Evolutionary conservation across 2,888 invertebrate species (phyloP).

Genomic region (Athetis lepigone): DNA sequence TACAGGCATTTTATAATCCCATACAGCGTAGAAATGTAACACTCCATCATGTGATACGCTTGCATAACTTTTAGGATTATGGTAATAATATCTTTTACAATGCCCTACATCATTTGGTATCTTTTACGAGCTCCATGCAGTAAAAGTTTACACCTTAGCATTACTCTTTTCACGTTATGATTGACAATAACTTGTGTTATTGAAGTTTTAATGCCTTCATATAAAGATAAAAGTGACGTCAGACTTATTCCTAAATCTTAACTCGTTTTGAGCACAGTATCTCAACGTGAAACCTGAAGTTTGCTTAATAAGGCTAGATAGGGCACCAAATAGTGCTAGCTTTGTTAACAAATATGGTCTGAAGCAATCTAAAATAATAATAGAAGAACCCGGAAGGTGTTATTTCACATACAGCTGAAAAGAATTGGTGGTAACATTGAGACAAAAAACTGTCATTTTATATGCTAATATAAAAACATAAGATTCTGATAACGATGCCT

Average conservation of each 20-base stretch:
- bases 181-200: conserved; percentile 67
- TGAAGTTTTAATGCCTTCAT: conserved; percentile 62
- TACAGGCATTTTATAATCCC: conserved; percentile 38
- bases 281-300: neutral
- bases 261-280: neutral
- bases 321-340: neutral
- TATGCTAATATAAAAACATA: conserved; percentile 28
- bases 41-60: conserved; percentile 46
- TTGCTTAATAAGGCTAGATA: conserved; percentile 15
- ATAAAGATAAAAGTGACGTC: conserved; percentile 41
- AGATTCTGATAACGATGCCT: neutral
- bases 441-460: conserved; percentile 4
- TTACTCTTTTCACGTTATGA: conserved; percentile 58
- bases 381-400: conserved; percentile 5
- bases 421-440: neutral
- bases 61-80: conserved; percentile 54
- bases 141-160: conserved; percentile 64
- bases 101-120: conserved; percentile 35
- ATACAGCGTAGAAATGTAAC: conserved; percentile 43
- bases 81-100: conserved; percentile 57
- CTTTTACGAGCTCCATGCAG: conserved; percentile 56
- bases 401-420: neutral
- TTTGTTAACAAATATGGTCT: conserved; percentile 26
- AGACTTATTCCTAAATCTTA: conserved; percentile 9
- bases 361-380: conserved; percentile 40